Base-by-base conservation (phyloP, 2,888 invertebrate species). In the Eilema caniola region DNA sequence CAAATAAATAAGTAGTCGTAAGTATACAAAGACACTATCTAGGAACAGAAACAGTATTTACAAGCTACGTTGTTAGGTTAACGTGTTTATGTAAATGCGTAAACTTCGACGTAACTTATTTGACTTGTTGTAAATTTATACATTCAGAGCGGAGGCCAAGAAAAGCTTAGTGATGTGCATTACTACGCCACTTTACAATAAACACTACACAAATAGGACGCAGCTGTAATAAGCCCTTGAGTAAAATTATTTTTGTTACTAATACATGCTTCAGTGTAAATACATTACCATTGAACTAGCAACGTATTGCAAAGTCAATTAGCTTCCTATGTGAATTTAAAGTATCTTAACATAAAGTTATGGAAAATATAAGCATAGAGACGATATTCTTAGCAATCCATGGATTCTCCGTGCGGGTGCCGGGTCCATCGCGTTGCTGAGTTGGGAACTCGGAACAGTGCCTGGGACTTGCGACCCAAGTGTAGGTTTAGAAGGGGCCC, bases 31-130 rank as follows among this genome's bases (percentile, higher is more conserved):
- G 78, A 71, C 78, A 83, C 86, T 86, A 88, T 83, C 85, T 85
- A 76, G 77, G 84, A 86, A 79, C 82, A 85, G 85, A 84, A 85
- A 79, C 83, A 85, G 85, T 86, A 85, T 89, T 88, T 88, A 85
- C 84, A 84, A 86, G 88, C 85, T 77, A 85, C 83, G 83, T 86
- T 86, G 86, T 88, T 83, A 81, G 78, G 82, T 78, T 86, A 89
- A 88, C 89, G 86, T 86, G 86, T 88, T 90, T 90, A 92, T 92
- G 91, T 88, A 90, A 92, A 92, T 92, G 81, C 78, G 81, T 84
- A 84, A 89, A 91, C 86, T 90, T 90, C 79, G 78, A 81, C 81
- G 84, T 86, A 89, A 91, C 86, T 92, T 90, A 90, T 89, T 88
- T 87, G 87, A 84, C 83, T 87, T 86, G 76, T 81, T 85, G 81